These are phyloP conservation scores for Ranitomeya variabilis DNA, from an alignment of 2,113 vertebrate genomes.

Conservation along the genomic window DNA sequence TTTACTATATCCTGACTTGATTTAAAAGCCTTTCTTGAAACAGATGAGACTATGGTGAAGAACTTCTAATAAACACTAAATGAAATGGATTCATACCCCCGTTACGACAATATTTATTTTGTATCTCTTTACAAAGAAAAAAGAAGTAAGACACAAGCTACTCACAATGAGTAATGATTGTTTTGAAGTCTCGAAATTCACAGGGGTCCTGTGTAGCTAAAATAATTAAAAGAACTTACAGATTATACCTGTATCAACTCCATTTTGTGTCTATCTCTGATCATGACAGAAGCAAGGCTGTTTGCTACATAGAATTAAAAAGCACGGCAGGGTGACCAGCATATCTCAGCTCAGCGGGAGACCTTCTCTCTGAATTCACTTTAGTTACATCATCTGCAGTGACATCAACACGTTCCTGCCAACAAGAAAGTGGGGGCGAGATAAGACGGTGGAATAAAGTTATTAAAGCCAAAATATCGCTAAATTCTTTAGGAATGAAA, in stretches of 20 bases:
- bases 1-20: neutral
- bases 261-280: slow-evolving; percentile 39
- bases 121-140: neutral
- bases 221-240: slow-evolving; percentile 39
- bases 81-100: neutral
- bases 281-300: slow-evolving; percentile 22
- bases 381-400: slow-evolving; percentile 14
- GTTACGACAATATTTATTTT: slow-evolving; percentile 21
- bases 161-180: slow-evolving; percentile 7
- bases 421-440: neutral
- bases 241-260: slow-evolving; percentile 28
- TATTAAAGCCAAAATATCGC: neutral
- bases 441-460: neutral
- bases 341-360: slow-evolving; percentile 14
- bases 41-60: neutral
- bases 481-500: neutral
- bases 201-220: slow-evolving; percentile 13
- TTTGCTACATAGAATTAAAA: slow-evolving; percentile 40
- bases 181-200: slow-evolving; percentile 24
- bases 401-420: neutral
- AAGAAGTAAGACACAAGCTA: neutral
- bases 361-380: slow-evolving; percentile 3
- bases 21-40: neutral
- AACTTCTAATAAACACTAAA: neutral
- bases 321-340: slow-evolving; percentile 20